Evolutionary conservation across 2,888 invertebrate genomes (phyloP).

Genomic region (Sarcophaga rosellei): DNA sequence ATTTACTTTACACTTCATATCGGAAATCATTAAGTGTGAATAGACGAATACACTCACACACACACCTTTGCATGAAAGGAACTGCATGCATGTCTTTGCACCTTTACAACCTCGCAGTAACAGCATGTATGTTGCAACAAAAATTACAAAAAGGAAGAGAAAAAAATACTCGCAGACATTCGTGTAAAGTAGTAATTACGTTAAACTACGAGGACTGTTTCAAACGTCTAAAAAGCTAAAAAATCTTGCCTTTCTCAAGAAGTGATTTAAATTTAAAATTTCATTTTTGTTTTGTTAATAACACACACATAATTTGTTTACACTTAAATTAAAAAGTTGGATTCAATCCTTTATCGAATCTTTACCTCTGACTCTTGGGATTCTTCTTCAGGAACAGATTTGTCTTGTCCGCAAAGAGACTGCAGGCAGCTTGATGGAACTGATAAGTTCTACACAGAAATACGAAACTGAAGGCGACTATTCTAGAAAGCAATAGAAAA

Average conservation of each 20-base stretch:
- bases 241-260: not conserved
- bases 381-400: too few relatives aligned
- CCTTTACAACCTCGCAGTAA: slow-evolving; percentile 1
- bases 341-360: too few relatives aligned
- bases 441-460: too few relatives aligned
- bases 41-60: slow-evolving; percentile 17
- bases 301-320: too few relatives aligned
- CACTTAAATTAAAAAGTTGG: too few relatives aligned
- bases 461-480: too few relatives aligned
- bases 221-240: not conserved
- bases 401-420: too few relatives aligned
- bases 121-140: slow-evolving; percentile 11
- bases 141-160: not conserved
- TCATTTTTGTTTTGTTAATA: too few relatives aligned
- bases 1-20: slow-evolving; percentile 34
- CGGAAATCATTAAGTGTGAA: slow-evolving; percentile 71
- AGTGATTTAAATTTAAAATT: not conserved
- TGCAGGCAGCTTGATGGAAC: too few relatives aligned
- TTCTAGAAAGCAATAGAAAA: too few relatives aligned
- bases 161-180: slow-evolving; percentile 4
- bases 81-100: slow-evolving; percentile 35
- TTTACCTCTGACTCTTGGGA: too few relatives aligned
- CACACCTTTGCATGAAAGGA: not conserved
- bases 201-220: slow-evolving; percentile 2
- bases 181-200: slow-evolving; percentile 57